Evolutionary conservation across 2,113 vertebrate genomes (phyloP).

Genomic region (Mormyrus iriodes): DNA sequence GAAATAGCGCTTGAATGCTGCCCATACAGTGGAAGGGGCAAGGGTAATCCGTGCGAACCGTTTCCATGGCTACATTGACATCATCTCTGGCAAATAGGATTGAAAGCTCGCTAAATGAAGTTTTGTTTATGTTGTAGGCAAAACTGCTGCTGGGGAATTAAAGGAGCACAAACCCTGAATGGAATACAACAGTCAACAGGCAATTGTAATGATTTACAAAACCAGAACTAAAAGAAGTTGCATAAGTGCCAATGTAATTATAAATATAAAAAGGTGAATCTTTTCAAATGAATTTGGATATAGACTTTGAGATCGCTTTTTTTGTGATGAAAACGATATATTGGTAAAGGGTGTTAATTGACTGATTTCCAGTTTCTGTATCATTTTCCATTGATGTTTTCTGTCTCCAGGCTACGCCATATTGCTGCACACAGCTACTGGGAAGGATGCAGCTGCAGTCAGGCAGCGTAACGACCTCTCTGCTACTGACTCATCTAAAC

Average conservation of each 20-base stretch:
- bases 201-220: constrained; percentile 8
- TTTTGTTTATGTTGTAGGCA: constrained; percentile 51
- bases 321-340: neutral
- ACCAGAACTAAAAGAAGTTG: neutral
- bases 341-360: neutral
- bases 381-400: neutral
- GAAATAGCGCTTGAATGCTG: constrained; percentile 60
- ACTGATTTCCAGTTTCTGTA: neutral
- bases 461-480: neutral
- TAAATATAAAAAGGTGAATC: neutral
- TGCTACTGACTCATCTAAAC: neutral
- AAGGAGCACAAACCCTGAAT: constrained; percentile 29
- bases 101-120: constrained; percentile 68
- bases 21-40: constrained; percentile 57
- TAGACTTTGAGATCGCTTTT: neutral
- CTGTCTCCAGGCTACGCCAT: neutral
- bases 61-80: constrained; percentile 85
- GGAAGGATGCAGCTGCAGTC: neutral
- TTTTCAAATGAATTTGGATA: neutral
- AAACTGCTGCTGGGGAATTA: constrained; percentile 40
- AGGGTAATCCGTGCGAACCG: constrained; percentile 68
- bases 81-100: constrained; percentile 66
- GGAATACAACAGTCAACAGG: neutral
- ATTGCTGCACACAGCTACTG: neutral
- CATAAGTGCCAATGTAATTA: neutral